Base-by-base conservation (phyloP, 2,797 vertebrate genomes). In the Todus mexicanus region DNA sequence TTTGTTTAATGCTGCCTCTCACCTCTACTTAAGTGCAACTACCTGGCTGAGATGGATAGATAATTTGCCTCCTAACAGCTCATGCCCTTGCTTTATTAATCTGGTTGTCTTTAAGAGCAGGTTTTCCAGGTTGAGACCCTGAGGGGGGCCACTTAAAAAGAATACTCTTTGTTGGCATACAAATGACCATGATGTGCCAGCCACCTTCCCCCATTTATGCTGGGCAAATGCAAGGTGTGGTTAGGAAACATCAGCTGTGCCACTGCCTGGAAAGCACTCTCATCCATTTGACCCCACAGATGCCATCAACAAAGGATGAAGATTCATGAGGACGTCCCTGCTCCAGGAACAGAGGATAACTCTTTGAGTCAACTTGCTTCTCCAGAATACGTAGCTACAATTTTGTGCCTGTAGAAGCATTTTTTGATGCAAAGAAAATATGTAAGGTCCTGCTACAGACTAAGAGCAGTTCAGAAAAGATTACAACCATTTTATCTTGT, bases 11-110 rank as follows among this genome's bases (percentile, higher is more conserved):
- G 35, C 71, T 84, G 40, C n/a, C 71, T 92, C 64, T 87, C 45
- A 68, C 47, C 53, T 70, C 87, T 90, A 77, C 86, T 91, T 64
- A 86, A 86, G 56, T 76, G 70, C 84, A 91, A 86, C 76, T 88
- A 45, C 33, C 85, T 76, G 64, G 57, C 77, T 93, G 56, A 92
- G 84, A 74, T 21, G n/a, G 48, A 90, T 65, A 90, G 74, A 84
- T 66, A 84, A 89, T 84, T 87, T 84, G 68, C 74, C 42, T 90
- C 81, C 42, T 79, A 88, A 82, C 42, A 88, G 59, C 73, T 90
- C 83, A 63, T 53, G 48, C 27, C 74, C 68, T 90, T 71, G 68
- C 47, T 90, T 91, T 93, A 86, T 88, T 86, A 76, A 84, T 88
- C 79, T 78, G 37, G 75, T 75, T 92, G 81, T 71, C 70, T 81